Conservation (phyloP, 2,888 invertebrate species). For the Syrista parreyssii region DNA sequence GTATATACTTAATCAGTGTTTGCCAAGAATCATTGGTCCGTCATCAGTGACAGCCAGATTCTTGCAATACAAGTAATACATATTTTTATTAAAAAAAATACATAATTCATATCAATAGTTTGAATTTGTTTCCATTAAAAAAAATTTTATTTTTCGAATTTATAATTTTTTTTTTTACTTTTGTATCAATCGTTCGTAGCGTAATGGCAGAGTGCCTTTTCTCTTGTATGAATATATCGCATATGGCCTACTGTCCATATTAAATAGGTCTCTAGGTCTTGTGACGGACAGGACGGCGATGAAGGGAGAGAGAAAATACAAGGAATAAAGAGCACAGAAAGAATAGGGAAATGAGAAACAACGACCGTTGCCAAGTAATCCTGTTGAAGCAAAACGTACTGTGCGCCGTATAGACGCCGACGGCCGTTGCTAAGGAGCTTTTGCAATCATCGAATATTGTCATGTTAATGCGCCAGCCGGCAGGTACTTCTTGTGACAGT, state of each 20-base stretch:
- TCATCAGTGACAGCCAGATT: too few relatives aligned
- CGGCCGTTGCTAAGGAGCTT: background rate
- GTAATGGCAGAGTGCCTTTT: background rate
- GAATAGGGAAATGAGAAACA: background rate
- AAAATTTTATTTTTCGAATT: too few relatives aligned
- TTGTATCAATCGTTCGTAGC: background rate
- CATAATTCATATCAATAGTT: too few relatives aligned
- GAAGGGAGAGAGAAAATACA: background rate
- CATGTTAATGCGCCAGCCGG: conserved; percentile 23
- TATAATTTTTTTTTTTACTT: background rate
- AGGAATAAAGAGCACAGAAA: background rate
- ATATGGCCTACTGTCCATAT: background rate
- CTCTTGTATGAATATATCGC: background rate
- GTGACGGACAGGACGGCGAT: background rate
- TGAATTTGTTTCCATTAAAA: too few relatives aligned
- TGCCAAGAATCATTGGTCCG: too few relatives aligned
- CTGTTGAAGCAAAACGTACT: background rate
- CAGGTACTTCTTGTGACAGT: background rate
- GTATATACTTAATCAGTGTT: background rate
- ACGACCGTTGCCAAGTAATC: background rate
- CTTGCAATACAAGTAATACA: too few relatives aligned
- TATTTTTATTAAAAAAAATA: too few relatives aligned
- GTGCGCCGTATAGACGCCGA: background rate
- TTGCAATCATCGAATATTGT: conserved; percentile 28
- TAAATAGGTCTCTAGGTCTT: background rate